Evolutionary conservation across 2,888 invertebrate species (phyloP).

Genomic region (Plagiodera versicolora): DNA sequence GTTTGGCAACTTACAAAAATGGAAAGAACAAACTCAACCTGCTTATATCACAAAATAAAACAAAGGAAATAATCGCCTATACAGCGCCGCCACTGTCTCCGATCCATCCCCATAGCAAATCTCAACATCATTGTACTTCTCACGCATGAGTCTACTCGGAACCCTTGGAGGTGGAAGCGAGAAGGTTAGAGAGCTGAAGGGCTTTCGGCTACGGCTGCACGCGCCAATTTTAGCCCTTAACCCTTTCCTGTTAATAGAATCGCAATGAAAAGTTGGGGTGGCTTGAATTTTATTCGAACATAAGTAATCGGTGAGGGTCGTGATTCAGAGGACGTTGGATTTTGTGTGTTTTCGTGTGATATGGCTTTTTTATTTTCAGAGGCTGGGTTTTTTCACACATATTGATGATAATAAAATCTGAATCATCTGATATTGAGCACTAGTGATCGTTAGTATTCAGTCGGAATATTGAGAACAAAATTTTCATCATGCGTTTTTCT

Average conservation of each 20-base stretch:
- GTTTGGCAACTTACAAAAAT: no score
- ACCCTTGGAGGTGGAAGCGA: conserved; percentile 18
- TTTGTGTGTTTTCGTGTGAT: neutral
- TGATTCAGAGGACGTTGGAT: neutral
- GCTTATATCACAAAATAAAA: no score
- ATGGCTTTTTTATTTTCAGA: no score
- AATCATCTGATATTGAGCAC: no score
- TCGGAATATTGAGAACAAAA: no score
- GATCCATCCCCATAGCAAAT: conserved; percentile 35
- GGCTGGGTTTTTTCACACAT: no score
- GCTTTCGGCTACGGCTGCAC: conserved; percentile 28
- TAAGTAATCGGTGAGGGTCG: conserved; percentile 11
- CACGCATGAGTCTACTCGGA: conserved; percentile 41
- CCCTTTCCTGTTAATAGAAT: conserved; percentile 27
- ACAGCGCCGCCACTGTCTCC: conserved; percentile 12
- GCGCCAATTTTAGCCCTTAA: conserved; percentile 22
- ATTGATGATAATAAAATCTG: no score
- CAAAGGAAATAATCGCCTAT: neutral
- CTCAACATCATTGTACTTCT: conserved; percentile 46
- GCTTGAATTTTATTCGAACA: conserved; percentile 22
- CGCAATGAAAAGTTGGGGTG: conserved; percentile 26
- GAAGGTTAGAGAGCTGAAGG: conserved; percentile 11
- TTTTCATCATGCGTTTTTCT: no score
- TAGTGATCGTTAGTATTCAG: no score
- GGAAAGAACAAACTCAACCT: no score